Evolutionary conservation across 2,113 vertebrate genomes (phyloP).

Genomic region (Sorex araneus): DNA sequence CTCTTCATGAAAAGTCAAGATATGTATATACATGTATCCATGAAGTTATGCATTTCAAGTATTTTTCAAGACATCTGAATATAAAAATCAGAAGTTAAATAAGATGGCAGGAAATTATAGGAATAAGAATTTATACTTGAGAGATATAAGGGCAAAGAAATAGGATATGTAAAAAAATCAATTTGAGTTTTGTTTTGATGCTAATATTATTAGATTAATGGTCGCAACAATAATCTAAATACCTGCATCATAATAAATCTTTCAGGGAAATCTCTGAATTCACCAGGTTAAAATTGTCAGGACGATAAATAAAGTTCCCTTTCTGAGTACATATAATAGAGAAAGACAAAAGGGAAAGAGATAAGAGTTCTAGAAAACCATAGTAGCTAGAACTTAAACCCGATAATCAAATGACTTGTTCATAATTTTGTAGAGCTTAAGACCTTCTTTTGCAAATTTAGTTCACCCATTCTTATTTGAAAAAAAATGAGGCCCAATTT

Average conservation of each 20-base stretch:
- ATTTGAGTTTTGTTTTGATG: background rate
- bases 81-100: conserved; percentile 46
- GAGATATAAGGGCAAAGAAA: background rate
- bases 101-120: background rate
- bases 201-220: conserved; percentile 14
- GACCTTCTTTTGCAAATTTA: conserved; percentile 19
- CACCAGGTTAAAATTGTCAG: background rate
- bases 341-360: background rate
- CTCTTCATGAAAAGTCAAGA: conserved; percentile 80
- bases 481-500: background rate
- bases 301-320: background rate
- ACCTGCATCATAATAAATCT: background rate
- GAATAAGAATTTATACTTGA: background rate
- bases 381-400: background rate
- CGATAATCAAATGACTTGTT: background rate
- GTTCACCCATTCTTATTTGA: background rate
- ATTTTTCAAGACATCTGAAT: conserved; percentile 44
- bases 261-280: conserved; percentile 3
- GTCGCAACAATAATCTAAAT: background rate
- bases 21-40: conserved; percentile 49
- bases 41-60: conserved; percentile 69
- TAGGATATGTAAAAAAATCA: background rate
- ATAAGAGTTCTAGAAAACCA: background rate
- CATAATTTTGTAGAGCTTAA: background rate
- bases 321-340: background rate